Base-by-base conservation (phyloP, 2,888 invertebrate species). In the Drosophila borborema region DNA sequence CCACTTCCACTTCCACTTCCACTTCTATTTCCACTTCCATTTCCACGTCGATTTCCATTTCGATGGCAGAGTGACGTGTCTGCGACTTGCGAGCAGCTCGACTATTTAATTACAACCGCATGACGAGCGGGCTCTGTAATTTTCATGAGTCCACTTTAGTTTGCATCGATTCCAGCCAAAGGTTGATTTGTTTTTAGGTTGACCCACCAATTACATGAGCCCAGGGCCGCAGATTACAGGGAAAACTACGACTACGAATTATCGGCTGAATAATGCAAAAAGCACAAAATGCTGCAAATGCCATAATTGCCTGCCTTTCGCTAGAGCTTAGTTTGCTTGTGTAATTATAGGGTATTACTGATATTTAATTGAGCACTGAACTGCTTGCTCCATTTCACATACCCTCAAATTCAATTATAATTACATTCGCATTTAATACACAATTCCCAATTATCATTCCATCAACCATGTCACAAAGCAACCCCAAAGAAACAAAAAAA, bases 221-320 rank as follows among this genome's bases (percentile, higher is more conserved):
- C 51, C 40, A 64, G 62, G 53, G 62, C 59, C 61, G 62, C 78
- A 68, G 88, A 84, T 86, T 82, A 58, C 45, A 68, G 68, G 31
- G 28, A 49, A 46, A 54, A 46, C 20, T 14, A n/a, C n/a, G 20
- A 54, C 38, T 2, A 2, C n/a, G 48, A 54, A 48, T 67, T 58
- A 75, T 66, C 81, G 54, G 51, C 73, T 89, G 69, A 83, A 89
- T 89, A 81, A 86, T 84, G 79, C 72, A 79, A 72, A 75, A 74
- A 61, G 60, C 66, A 68, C 59, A 58, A 67, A 62, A 38, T 66
- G 34, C 59, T 38, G 36, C 48, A n/a, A 61, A 45, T 23, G 53
- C 61, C 72, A 62, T 77, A 85, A 74, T 87, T 85, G 72, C 41
- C 67, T 54, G 55, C 66, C 54, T 54, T 51, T 20, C 36, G 65